Percentiles rank a stretch among this genome's conserved stretches.
phyloP scores from a whole-genome alignment of 92 coral and sea anemone genomes.

The Diadumene lineata region DNA sequence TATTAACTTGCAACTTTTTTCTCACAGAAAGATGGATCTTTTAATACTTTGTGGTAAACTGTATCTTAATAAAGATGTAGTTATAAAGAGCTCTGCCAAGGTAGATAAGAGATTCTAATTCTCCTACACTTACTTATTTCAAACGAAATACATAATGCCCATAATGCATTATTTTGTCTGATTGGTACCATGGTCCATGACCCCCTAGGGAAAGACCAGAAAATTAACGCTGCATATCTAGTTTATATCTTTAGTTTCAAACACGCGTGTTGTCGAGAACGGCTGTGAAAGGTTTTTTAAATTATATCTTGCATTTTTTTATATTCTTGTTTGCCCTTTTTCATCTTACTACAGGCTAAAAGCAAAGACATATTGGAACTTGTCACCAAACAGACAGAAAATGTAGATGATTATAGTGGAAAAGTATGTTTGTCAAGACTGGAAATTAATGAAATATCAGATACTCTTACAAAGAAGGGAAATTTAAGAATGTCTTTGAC shows the following conservation, averaged over 20 bases:
- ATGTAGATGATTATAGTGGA: slow-evolving; percentile 12
- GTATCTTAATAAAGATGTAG: slow-evolving; percentile 45
- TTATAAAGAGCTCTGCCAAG: slow-evolving; percentile 44
- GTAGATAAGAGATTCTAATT: no score
- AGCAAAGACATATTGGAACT: slow-evolving; percentile 36
- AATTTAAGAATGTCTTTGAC: slow-evolving; percentile 35
- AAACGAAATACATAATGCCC: not conserved
- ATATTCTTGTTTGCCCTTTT: not conserved
- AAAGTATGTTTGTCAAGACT: slow-evolving; percentile 40
- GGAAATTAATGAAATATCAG: slow-evolving; percentile 34
- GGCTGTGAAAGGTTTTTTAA: no score
- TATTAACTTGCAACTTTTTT: no score
- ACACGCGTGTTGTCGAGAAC: no score
- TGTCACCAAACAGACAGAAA: slow-evolving; percentile 9
- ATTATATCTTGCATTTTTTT: not conserved
- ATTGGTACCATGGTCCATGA: no score
- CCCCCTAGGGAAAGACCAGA: no score
- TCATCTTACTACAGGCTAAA: slow-evolving; percentile 19
- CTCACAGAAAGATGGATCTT: slow-evolving; percentile 54
- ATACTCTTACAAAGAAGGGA: slow-evolving; percentile 49
- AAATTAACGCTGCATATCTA: no score
- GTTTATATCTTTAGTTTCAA: no score
- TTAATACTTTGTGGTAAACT: slow-evolving; percentile 47
- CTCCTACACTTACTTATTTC: not conserved
- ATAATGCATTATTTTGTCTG: not conserved